Evolutionary conservation across 2,888 invertebrate genomes (phyloP).

Genomic region (Celastrina argiolus): DNA sequence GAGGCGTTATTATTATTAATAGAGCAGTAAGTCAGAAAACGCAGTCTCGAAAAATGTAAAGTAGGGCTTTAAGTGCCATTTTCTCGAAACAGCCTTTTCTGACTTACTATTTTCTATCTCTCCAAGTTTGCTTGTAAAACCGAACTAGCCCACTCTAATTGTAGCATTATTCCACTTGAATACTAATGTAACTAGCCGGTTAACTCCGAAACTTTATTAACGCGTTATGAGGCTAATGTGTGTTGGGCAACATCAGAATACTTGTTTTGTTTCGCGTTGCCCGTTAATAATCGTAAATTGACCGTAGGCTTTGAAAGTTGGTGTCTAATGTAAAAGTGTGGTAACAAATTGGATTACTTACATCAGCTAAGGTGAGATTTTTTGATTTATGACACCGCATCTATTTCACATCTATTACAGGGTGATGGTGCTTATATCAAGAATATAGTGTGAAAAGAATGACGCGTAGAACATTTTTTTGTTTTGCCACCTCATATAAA

Average conservation of each 20-base stretch:
- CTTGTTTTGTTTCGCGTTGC: constrained; percentile 16
- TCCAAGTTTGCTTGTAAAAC: neutral
- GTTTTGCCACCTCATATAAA: no score
- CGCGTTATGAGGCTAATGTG: constrained; percentile 17
- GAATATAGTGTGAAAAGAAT: no score
- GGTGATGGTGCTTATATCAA: no score
- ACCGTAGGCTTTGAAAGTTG: constrained; percentile 5
- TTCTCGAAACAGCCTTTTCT: no score
- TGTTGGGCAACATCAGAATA: constrained; percentile 7
- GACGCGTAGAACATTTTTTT: no score
- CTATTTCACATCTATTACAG: no score
- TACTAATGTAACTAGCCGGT: neutral
- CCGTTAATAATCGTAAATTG: constrained; percentile 13
- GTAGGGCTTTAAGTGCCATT: no score
- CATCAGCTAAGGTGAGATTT: neutral
- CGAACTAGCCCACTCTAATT: neutral
- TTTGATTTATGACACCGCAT: neutral
- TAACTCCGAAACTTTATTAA: neutral
- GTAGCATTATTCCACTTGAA: neutral
- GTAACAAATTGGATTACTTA: constrained; percentile 1
- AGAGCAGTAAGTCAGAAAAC: no score
- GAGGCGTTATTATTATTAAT: no score
- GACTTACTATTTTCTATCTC: no score
- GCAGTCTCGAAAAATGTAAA: no score
- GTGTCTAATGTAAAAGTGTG: constrained; percentile 4